Evolutionary conservation across 2,888 invertebrate species (phyloP), one percentile per base, ranked within the genome.

Genomic region (Uloborus plumipes): DNA sequence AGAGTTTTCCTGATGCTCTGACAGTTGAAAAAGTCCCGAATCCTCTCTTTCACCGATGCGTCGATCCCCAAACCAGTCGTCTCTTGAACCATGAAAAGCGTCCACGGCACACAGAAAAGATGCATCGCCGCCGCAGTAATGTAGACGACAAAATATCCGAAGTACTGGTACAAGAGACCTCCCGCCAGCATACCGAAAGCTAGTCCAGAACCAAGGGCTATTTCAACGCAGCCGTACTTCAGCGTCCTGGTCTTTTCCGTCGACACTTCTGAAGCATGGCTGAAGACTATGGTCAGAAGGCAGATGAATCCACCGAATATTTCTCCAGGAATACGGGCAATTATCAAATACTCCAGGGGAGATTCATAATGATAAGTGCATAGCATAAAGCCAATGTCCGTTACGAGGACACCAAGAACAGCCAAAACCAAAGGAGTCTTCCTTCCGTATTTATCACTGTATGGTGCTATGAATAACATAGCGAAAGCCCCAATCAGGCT

Each of bases 391-490:
- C 77, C 67, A 2, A 73, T 20, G 39, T 77, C 83, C 3, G 49
- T 16, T 9, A 83, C 1, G n/a, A 73, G 31, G 15, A 31, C 22
- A 0, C 83, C 83, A 6, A 58, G 0, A 6, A 61, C 13, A 7
- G 77, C 62, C 2, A 69, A 0, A 7, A 67, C 0, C 22, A 83
- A 16, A n/a, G 83, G 83, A 15, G 64, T 18, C 53, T 67, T 83
- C 11, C 83, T 39, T 0, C 83, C 77, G 55, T 83, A 83, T 50
- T 69, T 83, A 49, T 83, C 83, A 39, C 83, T 83, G 77, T 77
- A 83, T 2, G 83, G 77, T 1, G 75, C 83, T 6, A 83, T 73
- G 58, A 83, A 83, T 14, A 77, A 58, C 77, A 77, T 83, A 6
- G 20, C 6, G 1, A 83, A 39, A 39, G 83, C 83, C 4, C 49